phyloP scores from a whole-genome alignment of 2,797 vertebrate species.

The Karalla daura region DNA sequence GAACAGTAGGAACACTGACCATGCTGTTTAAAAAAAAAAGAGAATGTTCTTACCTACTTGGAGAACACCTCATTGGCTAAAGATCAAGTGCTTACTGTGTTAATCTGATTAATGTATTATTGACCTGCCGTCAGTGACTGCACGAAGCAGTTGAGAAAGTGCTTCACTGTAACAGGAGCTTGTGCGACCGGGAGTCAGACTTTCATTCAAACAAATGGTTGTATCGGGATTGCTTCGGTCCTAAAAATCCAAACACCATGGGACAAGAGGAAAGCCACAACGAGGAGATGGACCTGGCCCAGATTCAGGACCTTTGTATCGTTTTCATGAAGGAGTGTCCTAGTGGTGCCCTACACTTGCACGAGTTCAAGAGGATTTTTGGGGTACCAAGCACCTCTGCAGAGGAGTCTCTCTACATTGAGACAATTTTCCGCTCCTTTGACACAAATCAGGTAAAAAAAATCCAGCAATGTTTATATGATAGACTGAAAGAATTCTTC shows the following conservation, averaged over 20 bases:
- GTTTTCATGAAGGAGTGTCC: conserved; percentile 79
- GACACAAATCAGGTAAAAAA: conserved; percentile 68
- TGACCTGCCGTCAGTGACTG: neutral
- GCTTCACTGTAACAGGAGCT: conserved; percentile 10
- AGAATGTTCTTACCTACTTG: too few relatives aligned
- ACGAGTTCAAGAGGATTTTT: conserved; percentile 81
- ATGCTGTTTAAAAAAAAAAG: too few relatives aligned
- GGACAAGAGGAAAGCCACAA: conserved; percentile 54
- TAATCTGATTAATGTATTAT: conserved; percentile 18
- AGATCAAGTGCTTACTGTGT: conserved; percentile 26
- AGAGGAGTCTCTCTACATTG: conserved; percentile 74
- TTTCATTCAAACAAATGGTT: neutral
- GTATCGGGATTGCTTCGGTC: neutral
- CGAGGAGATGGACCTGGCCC: conserved; percentile 62
- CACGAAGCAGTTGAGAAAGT: neutral
- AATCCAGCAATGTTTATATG: too few relatives aligned
- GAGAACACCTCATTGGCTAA: too few relatives aligned
- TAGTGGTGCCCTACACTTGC: conserved; percentile 71
- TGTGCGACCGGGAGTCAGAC: neutral
- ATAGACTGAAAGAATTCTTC: neutral
- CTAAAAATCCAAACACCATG: conserved; percentile 25
- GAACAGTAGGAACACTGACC: too few relatives aligned
- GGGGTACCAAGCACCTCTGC: conserved; percentile 53
- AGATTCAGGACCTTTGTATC: conserved; percentile 77
- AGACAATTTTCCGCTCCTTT: conserved; percentile 73